Conservation (phyloP, 1,140 invertebrate genomes). For the Drosophila nannoptera region DNA sequence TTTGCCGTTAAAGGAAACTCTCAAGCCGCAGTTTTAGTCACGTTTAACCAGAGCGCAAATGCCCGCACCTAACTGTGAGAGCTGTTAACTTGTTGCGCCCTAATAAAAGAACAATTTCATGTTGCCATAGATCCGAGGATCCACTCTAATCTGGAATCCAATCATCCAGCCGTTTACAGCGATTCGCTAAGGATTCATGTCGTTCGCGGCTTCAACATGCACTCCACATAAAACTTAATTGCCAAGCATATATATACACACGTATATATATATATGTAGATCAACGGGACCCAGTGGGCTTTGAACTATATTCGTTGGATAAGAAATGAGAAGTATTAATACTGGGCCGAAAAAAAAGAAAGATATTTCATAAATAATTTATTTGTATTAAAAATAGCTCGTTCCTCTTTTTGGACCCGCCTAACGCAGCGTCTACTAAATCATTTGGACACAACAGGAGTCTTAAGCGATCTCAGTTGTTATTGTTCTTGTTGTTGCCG, state of each 20-base stretch:
- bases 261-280: too few relatives aligned
- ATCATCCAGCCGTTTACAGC: not conserved
- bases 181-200: not conserved
- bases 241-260: not conserved
- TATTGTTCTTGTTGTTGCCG: conserved; percentile 12
- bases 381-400: conserved; percentile 9
- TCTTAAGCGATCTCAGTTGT: conserved; percentile 30
- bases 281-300: too few relatives aligned
- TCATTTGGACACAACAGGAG: conserved; percentile 60
- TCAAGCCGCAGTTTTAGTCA: conserved; percentile 16
- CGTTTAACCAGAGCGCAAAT: conserved; percentile 12
- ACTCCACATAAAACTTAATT: not conserved
- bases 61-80: not conserved
- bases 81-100: conserved; percentile 58
- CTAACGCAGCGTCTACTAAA: conserved; percentile 36
- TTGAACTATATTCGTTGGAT: too few relatives aligned
- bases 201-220: not conserved
- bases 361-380: not conserved
- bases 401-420: not conserved
- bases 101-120: conserved; percentile 38
- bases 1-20: conserved; percentile 57
- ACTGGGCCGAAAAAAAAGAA: not conserved
- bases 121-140: not conserved
- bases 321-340: not conserved
- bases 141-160: conserved; percentile 1